phyloP scores from a whole-genome alignment of 2,113 vertebrate genomes.

The Phocoena sinus region DNA sequence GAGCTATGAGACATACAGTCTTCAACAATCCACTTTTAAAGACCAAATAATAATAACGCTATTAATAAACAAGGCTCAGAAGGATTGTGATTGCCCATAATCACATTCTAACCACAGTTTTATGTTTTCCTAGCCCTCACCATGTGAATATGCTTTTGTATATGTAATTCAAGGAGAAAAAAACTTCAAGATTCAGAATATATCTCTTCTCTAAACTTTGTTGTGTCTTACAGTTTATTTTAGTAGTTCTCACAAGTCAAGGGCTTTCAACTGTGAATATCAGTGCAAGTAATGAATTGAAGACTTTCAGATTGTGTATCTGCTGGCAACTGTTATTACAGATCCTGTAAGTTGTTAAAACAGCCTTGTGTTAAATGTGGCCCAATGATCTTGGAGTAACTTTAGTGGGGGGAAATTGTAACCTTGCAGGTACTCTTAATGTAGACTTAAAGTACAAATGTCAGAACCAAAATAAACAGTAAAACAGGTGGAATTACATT shows the following conservation, averaged over 20 bases:
- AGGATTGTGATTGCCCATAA: neutral
- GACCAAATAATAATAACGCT: neutral
- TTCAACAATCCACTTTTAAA: neutral
- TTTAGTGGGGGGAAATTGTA: neutral
- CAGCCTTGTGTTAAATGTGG: neutral
- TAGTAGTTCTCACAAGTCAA: neutral
- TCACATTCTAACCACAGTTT: neutral
- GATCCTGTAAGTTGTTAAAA: neutral
- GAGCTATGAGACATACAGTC: neutral
- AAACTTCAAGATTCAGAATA: neutral
- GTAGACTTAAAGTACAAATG: neutral
- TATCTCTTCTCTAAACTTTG: neutral
- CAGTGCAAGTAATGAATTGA: neutral
- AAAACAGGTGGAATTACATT: neutral
- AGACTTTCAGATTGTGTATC: neutral
- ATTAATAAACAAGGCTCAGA: neutral
- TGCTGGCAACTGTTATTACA: neutral
- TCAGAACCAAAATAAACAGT: conserved; percentile 19
- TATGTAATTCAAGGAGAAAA: neutral
- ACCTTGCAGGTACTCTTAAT: neutral
- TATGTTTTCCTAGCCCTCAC: neutral
- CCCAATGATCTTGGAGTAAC: neutral
- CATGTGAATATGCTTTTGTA: neutral
- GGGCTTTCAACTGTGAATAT: conserved; percentile 13
- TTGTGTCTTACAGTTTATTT: conserved; percentile 1